Evolutionary conservation across 2,113 vertebrate species (phyloP).

Genomic region (Xiphophorus maculatus): DNA sequence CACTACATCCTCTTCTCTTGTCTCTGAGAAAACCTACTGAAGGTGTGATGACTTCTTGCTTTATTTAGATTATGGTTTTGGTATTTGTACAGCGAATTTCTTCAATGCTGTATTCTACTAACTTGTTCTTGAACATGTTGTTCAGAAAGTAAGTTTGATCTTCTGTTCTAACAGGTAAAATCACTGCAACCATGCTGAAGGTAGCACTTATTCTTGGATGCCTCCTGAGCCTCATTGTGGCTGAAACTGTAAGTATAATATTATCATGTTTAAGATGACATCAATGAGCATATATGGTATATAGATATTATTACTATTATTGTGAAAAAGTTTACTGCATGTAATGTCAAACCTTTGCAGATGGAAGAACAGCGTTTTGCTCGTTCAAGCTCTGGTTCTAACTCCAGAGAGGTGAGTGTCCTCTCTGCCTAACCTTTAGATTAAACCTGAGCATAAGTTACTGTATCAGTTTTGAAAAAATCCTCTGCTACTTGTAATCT

Average conservation of each 20-base stretch:
- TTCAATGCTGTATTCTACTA: background rate
- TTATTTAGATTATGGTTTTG: no score
- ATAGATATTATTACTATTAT: background rate
- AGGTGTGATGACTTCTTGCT: background rate
- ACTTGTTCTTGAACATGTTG: background rate
- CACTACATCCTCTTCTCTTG: no score
- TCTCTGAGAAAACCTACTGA: background rate
- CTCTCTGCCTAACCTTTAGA: background rate
- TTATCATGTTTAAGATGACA: background rate
- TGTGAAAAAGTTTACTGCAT: background rate
- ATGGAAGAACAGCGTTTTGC: background rate
- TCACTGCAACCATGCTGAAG: constrained; percentile 45
- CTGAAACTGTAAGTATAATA: background rate
- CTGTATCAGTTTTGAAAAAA: background rate
- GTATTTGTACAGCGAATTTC: background rate
- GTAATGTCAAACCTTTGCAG: background rate
- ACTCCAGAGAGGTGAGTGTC: background rate
- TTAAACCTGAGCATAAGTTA: background rate
- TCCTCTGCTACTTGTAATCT: background rate
- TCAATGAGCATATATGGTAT: background rate
- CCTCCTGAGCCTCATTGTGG: constrained; percentile 41
- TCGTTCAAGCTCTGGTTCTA: background rate
- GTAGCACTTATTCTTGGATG: constrained; percentile 31
- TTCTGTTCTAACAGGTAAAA: background rate
- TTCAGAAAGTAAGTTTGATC: background rate